Percentiles rank a stretch among this genome's conserved stretches.
phyloP scores from a whole-genome alignment of 2,888 invertebrate genomes.

The Macrosoma leucophasiata region DNA sequence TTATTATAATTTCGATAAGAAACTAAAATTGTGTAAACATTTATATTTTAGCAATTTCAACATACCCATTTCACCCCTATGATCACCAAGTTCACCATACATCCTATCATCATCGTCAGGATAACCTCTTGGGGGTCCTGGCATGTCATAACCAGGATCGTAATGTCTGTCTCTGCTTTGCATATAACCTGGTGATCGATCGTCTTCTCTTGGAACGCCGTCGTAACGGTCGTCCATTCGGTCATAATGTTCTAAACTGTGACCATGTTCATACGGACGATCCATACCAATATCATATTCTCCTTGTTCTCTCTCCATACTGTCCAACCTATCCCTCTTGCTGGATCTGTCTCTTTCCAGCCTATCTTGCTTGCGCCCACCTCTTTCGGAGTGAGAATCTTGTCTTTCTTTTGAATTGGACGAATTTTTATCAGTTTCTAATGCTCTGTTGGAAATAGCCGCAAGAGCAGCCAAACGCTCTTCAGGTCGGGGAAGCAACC shows the following conservation, averaged over 20 bases:
- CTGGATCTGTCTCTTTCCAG: conserved; percentile 70
- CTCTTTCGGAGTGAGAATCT: conserved; percentile 65
- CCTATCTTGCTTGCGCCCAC: conserved; percentile 64
- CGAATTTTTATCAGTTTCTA: conserved; percentile 65
- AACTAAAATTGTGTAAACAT: too few species aligned
- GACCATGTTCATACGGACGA: conserved; percentile 65
- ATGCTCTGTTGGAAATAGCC: conserved; percentile 64
- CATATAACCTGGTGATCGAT: conserved; percentile 62
- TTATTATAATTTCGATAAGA: too few species aligned
- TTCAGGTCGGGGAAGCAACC: conserved; percentile 78
- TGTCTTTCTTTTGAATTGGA: conserved; percentile 64
- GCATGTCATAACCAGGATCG: conserved; percentile 62
- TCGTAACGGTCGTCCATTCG: conserved; percentile 65
- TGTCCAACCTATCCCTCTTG: conserved; percentile 64
- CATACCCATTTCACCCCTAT: conserved; percentile 65
- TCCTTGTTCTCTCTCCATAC: conserved; percentile 64
- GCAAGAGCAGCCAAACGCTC: conserved; percentile 78
- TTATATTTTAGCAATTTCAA: too few species aligned
- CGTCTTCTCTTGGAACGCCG: conserved; percentile 58
- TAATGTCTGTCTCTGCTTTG: conserved; percentile 65
- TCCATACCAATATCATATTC: conserved; percentile 65
- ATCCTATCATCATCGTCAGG: conserved; percentile 73
- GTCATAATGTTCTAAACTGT: conserved; percentile 69
- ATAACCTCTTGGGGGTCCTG: conserved; percentile 65
- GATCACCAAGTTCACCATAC: conserved; percentile 64